A percentile compares a stretch with the other conserved stretches of the same genome.
These are phyloP conservation scores for Plemyria rubiginata DNA, from an alignment of 2,888 invertebrate genomes.

Conservation along the genomic window DNA sequence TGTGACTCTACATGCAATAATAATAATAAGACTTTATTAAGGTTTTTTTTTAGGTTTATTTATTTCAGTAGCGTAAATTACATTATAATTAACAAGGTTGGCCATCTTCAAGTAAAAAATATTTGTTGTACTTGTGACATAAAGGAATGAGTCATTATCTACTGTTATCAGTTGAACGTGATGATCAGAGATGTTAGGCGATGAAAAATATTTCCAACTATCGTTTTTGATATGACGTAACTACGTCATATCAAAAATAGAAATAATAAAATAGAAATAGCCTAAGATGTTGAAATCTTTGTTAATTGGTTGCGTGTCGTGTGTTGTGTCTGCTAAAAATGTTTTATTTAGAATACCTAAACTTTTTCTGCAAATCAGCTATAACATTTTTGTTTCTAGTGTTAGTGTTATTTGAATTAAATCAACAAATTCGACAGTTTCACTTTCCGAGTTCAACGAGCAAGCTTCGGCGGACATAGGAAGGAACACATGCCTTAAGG, in stretches of 20 bases:
- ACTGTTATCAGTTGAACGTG: slow-evolving; percentile 63
- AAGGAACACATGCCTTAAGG: slow-evolving; percentile 15
- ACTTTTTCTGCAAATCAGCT: not conserved
- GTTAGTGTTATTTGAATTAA: not conserved
- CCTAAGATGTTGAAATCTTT: not conserved
- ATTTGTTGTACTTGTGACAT: too few species aligned
- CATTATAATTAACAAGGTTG: too few species aligned
- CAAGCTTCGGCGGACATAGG: slow-evolving; percentile 7
- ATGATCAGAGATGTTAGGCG: slow-evolving; percentile 69
- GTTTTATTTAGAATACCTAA: not conserved
- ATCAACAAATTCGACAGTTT: slow-evolving; percentile 1
- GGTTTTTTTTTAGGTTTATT: too few species aligned
- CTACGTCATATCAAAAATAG: too few species aligned
- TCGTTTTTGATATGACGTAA: slow-evolving; percentile 17
- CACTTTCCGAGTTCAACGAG: slow-evolving; percentile 4
- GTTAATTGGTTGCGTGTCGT: not conserved
- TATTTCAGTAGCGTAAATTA: too few species aligned
- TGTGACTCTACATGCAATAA: slow-evolving; percentile 26
- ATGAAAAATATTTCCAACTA: slow-evolving; percentile 14
- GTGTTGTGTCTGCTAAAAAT: not conserved
- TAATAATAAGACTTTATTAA: too few species aligned
- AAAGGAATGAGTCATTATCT: slow-evolving; percentile 59
- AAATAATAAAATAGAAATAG: too few species aligned
- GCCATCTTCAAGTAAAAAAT: too few species aligned
- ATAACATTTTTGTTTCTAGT: not conserved